Base-by-base conservation (phyloP, 2,888 invertebrate species). In the Sminthurides aquaticus region DNA sequence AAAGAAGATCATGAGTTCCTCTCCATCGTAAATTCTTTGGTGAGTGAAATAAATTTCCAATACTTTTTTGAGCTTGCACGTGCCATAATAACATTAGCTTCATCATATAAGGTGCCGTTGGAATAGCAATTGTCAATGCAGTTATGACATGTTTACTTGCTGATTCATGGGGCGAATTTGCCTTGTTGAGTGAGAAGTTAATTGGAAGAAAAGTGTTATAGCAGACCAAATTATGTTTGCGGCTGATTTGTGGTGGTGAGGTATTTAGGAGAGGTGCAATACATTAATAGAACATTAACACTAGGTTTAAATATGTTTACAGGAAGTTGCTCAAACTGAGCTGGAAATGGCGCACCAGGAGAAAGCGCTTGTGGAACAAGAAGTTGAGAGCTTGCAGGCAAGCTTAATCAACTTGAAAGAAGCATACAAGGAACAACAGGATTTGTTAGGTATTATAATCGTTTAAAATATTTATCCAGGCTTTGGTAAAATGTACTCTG, bases 281-380 rank as follows among this genome's bases (percentile, higher is more conserved):
- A n/a, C n/a, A n/a, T n/a, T n/a, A n/a, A n/a, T n/a, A n/a, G n/a
- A n/a, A n/a, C n/a, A n/a, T n/a, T n/a, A n/a, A n/a, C n/a, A n/a
- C n/a, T n/a, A n/a, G n/a, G n/a, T n/a, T n/a, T n/a, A n/a, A n/a
- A n/a, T n/a, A n/a, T n/a, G n/a, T n/a, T n/a, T 29, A 27, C 25
- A 74, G 74, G 74, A 74, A 70, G 73, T 74, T 29, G 73, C 71
- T 2, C 48, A 26, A n/a, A 69, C 74, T 20, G 73, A 74, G 54
- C 34, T 74, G 25, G 74, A 74, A 68, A 74, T 73, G 72, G 66
- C 72, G n/a, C 64, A 71, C 55, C 74, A 74, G 48, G 74, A 74
- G 56, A 69, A 69, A 60, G 72, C 71, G 1, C 29, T 74, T 55
- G 60, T 70, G 1, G 73, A 71, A 66, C 71, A 71, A 56, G 70